These are phyloP conservation scores for Arctia plantaginis DNA, from an alignment of 2,888 invertebrate species.

Conservation along the genomic window DNA sequence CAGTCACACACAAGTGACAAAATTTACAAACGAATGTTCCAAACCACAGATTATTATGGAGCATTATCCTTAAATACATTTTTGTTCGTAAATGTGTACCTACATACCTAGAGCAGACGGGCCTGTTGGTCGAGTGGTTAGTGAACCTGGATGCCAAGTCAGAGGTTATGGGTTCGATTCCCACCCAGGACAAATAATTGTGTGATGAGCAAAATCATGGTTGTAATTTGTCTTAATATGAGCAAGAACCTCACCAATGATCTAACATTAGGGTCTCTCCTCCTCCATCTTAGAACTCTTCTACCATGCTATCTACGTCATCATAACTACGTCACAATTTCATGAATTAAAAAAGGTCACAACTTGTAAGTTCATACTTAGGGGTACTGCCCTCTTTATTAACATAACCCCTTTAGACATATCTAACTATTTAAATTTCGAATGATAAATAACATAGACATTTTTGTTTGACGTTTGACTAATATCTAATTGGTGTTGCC, in stretches of 20 bases:
- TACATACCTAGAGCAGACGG: too few relatives aligned
- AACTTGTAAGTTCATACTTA: neutral
- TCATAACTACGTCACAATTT: neutral
- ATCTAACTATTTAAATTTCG: slow-evolving; percentile 1
- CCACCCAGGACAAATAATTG: too few relatives aligned
- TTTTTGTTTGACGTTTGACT: slow-evolving; percentile 32
- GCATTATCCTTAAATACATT: too few relatives aligned
- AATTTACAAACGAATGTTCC: too few relatives aligned
- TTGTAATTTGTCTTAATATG: too few relatives aligned
- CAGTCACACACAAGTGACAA: too few relatives aligned
- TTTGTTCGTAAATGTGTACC: too few relatives aligned
- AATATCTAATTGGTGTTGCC: slow-evolving; percentile 21
- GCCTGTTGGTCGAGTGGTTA: too few relatives aligned
- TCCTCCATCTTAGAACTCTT: neutral
- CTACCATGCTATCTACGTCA: neutral
- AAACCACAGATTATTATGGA: too few relatives aligned
- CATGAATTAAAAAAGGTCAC: neutral
- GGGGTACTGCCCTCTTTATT: slow-evolving; percentile 1
- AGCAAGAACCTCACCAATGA: neutral
- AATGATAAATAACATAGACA: slow-evolving; percentile 25
- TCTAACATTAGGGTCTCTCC: neutral
- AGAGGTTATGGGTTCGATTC: too few relatives aligned
- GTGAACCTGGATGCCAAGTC: too few relatives aligned
- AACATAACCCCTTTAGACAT: neutral
- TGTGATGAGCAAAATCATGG: too few relatives aligned